phyloP scores from a whole-genome alignment of 2,888 invertebrate genomes.

The Norana najaformis region DNA sequence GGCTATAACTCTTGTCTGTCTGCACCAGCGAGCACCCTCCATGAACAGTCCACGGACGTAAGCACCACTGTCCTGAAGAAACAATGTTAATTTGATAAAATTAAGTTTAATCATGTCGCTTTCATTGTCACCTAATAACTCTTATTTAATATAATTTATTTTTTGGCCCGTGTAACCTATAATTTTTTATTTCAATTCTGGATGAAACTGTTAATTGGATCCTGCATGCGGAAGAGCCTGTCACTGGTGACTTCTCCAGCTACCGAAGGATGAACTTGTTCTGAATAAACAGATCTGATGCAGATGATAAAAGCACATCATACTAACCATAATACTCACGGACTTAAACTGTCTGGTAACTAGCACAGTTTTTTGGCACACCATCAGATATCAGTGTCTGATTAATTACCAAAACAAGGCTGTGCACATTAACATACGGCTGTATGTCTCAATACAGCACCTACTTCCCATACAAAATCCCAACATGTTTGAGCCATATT shows the following conservation, averaged over 20 bases:
- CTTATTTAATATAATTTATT: too few relatives aligned
- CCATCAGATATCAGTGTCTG: too few relatives aligned
- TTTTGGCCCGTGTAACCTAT: neutral
- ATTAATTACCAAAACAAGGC: too few relatives aligned
- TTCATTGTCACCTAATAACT: neutral
- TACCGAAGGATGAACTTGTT: neutral
- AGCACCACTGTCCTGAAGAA: conserved; percentile 56
- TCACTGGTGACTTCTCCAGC: neutral
- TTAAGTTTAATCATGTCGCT: neutral
- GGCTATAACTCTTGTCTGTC: conserved; percentile 49
- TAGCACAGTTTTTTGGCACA: too few relatives aligned
- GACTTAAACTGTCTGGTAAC: too few relatives aligned
- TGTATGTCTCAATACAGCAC: too few relatives aligned
- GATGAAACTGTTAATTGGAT: neutral
- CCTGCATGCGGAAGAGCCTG: neutral
- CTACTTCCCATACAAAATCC: too few relatives aligned
- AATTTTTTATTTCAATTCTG: neutral
- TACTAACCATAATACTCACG: too few relatives aligned
- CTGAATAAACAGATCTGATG: neutral
- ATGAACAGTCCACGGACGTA: conserved; percentile 59
- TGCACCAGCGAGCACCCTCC: conserved; percentile 61
- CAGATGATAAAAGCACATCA: too few relatives aligned
- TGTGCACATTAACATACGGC: too few relatives aligned
- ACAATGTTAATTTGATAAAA: neutral
- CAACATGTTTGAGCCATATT: too few relatives aligned